Evolutionary conservation across 2,113 vertebrate species (phyloP), one percentile per base, ranked within the genome.

Genomic region (Apaloderma vittatum): DNA sequence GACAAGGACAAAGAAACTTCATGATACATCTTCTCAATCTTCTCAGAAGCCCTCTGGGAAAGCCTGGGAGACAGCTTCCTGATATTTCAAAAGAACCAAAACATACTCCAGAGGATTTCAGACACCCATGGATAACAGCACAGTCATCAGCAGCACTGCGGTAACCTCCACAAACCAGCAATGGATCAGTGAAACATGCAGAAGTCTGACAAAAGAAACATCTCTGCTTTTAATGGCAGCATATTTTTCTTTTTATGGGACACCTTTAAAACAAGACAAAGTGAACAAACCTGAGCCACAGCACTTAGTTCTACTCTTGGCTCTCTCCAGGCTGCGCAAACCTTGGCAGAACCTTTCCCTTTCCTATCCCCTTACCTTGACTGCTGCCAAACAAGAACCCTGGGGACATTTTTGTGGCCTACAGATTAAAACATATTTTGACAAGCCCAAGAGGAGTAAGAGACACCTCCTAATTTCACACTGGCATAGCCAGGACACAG

Each of bases 231-330:
- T 82, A 86, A 93, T 8, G 3, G 48, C 19, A 72, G 34, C 12
- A 63, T 80, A 52, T 77, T 75, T 91, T 93, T 75, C 65, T 81
- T 90, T 81, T 93, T 74, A 86, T 75, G 54, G 15, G 76, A 90
- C 49, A 82, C 27, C 45, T 88, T 71, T 59, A 61, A 65, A 91
- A 86, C 8, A 93, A 92, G 57, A 29, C 34, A 75, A 92, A 82
- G 26, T 0, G 30, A 92, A 82, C 57, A 93, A 93, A 75, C 36
- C 34, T 45, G 36, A 94, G 76, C 54, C 86, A 65, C 4, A 0
- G 21, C 70, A 59, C 14, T 32, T 29, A 20, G 14, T 70, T 95
- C 72, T 77, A 26, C 27, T 78, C 48, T 62, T 73, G n/a, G 32
- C 34, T 61, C 71, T 51, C 71, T 73, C 22, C 55, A 86, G 48